A percentile compares a stretch with the other conserved stretches of the same genome.
phyloP scores from a whole-genome alignment of 2,113 vertebrate species.

The Todiramphus saurophagus region DNA sequence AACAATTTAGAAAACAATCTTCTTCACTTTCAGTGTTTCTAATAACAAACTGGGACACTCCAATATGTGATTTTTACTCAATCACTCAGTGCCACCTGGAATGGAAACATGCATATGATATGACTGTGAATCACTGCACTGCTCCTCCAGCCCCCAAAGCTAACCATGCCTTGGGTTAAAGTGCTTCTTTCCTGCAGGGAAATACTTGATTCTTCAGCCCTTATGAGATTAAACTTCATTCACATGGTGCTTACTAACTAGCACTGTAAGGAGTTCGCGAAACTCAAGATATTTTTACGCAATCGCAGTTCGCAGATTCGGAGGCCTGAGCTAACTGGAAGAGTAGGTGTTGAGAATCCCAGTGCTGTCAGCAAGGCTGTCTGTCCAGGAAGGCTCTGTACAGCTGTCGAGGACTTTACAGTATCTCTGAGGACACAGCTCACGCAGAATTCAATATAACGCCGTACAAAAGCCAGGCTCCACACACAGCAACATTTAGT shows the following conservation, averaged over 20 bases:
- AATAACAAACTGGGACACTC: not conserved
- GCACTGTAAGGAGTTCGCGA: not conserved
- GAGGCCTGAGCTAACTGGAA: not conserved
- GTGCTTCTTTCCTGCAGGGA: not conserved
- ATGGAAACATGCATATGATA: not conserved
- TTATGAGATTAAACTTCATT: not conserved
- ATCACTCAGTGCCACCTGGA: not conserved
- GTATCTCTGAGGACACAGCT: not conserved
- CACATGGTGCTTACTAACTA: not conserved
- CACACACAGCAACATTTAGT: not conserved
- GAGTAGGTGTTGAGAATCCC: not conserved
- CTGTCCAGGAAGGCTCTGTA: not conserved
- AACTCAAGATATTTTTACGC: not conserved
- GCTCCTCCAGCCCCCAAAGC: not conserved
- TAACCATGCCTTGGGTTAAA: not conserved
- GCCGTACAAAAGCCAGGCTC: not conserved
- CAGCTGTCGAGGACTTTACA: fast-evolving
- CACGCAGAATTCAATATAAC: not conserved
- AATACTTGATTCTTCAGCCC: not conserved
- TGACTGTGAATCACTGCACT: not conserved
- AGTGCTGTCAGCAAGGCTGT: not conserved
- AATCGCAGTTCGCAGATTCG: fast-evolving
- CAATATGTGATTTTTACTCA: not conserved
- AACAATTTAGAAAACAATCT: constrained; percentile 49
- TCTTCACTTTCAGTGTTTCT: constrained; percentile 17